Percentiles rank a stretch among this genome's conserved stretches.
These are phyloP conservation scores for Alethe castanea DNA, from an alignment of 2,113 vertebrate genomes.

Conservation along the genomic window DNA sequence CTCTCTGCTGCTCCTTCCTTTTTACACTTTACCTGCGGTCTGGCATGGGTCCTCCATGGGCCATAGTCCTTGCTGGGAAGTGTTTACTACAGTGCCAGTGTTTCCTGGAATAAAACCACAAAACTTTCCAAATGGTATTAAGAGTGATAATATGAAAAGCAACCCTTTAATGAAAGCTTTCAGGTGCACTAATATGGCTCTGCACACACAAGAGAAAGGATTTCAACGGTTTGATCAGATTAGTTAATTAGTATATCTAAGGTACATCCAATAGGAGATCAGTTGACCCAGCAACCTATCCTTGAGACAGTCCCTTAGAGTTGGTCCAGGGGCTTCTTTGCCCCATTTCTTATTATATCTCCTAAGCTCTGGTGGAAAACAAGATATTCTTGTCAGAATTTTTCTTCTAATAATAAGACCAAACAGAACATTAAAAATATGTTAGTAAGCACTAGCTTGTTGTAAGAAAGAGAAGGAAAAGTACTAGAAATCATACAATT, in stretches of 20 bases:
- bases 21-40: background rate
- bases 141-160: background rate
- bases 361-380: background rate
- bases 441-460: background rate
- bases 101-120: background rate
- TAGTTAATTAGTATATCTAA: background rate
- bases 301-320: too few relatives aligned
- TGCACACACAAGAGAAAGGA: rapidly evolving
- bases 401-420: background rate
- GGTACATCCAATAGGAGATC: background rate
- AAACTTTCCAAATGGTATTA: background rate
- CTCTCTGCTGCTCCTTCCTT: background rate
- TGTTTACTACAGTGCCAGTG: background rate
- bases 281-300: too few relatives aligned
- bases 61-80: background rate
- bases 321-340: background rate
- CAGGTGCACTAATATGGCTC: background rate
- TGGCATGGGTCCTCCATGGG: background rate
- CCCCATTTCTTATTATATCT: background rate
- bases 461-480: background rate
- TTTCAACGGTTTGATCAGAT: background rate
- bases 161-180: background rate
- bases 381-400: background rate
- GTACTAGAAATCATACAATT: background rate
- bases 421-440: background rate